Conservation (phyloP, 2,888 invertebrate species). For the Onthophagus sagittarius region DNA sequence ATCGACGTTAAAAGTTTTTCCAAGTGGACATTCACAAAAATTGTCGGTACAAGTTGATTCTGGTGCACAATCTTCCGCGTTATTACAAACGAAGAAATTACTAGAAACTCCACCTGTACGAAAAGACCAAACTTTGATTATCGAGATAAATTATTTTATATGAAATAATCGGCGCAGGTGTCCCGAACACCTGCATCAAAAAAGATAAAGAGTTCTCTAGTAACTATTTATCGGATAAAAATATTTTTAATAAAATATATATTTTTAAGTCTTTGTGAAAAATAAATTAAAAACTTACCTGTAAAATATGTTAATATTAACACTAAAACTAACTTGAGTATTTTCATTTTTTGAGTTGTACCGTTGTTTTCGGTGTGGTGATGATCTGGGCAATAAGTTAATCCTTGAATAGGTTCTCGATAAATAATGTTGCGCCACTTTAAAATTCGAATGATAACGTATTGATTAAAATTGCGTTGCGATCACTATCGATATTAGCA, state of each 20-base stretch:
- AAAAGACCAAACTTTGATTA: background rate
- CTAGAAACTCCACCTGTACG: background rate
- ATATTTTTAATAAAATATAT: no score
- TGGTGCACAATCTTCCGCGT: conserved; percentile 14
- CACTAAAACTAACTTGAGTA: background rate
- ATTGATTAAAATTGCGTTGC: background rate
- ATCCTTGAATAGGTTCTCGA: background rate
- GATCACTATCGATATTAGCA: background rate
- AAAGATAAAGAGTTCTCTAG: background rate
- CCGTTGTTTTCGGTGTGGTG: background rate
- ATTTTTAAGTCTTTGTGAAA: background rate
- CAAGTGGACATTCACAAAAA: conserved; percentile 16
- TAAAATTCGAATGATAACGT: background rate
- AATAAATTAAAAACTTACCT: background rate
- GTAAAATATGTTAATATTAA: background rate
- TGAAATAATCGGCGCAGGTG: background rate
- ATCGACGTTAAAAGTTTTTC: conserved; percentile 11
- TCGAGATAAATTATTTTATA: background rate
- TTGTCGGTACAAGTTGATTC: conserved; percentile 16
- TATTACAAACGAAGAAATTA: conserved; percentile 13
- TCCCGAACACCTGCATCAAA: background rate
- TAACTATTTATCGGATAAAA: background rate
- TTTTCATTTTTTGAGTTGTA: background rate
- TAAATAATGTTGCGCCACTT: background rate
- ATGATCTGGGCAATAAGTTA: background rate